Conservation (phyloP, 2,888 invertebrate species). For the Drosophila anomelani region DNA sequence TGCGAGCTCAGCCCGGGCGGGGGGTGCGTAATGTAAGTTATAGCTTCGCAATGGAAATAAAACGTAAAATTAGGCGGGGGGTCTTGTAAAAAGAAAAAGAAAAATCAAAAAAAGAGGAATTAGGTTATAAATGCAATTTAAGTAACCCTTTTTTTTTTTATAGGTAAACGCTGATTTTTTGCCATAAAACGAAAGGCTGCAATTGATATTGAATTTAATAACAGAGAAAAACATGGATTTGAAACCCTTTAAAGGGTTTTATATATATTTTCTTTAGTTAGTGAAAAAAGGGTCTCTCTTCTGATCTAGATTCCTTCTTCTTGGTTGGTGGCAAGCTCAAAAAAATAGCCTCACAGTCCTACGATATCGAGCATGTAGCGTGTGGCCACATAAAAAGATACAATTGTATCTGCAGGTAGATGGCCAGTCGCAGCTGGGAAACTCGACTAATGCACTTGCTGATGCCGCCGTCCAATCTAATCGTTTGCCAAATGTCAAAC, state of each 20-base stretch:
- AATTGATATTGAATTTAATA: constrained; percentile 76
- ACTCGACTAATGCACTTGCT: constrained; percentile 68
- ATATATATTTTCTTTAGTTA: too few species aligned
- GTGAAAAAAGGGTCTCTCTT: constrained; percentile 6
- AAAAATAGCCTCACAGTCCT: constrained; percentile 56
- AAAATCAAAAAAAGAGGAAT: neutral
- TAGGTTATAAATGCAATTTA: neutral
- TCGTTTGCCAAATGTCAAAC: constrained; percentile 71
- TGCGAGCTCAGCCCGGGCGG: constrained; percentile 2
- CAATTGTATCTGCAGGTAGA: constrained; percentile 73
- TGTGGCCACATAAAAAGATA: constrained; percentile 57
- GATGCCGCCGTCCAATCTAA: constrained; percentile 58
- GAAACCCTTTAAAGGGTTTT: too few species aligned
- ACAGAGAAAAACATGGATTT: too few species aligned
- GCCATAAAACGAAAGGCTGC: neutral
- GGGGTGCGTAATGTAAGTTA: neutral
- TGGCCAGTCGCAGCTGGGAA: constrained; percentile 35
- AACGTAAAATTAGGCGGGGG: neutral
- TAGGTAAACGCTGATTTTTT: neutral
- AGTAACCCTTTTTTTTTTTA: neutral
- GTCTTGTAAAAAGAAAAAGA: neutral
- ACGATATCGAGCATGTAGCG: constrained; percentile 57
- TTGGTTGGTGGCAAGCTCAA: constrained; percentile 68
- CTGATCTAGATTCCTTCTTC: constrained; percentile 9
- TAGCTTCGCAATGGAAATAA: neutral